Evolutionary conservation across 2,113 vertebrate genomes (phyloP), one percentile per base, ranked within the genome.

Genomic region (Sinocyclocheilus anshuiensis): DNA sequence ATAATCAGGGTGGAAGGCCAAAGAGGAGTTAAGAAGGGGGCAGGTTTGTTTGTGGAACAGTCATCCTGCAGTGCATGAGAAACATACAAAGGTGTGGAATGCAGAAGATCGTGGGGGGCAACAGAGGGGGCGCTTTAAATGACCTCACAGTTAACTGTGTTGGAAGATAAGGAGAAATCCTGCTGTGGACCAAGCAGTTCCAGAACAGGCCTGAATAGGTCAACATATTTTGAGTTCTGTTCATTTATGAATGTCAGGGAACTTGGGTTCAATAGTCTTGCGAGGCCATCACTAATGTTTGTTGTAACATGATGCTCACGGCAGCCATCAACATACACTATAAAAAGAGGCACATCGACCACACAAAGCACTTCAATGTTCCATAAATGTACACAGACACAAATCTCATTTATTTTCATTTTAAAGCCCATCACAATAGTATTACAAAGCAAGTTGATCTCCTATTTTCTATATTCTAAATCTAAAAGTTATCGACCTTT

Each of bases 41-140:
- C 22, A 11, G 79, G 61, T 29, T 74, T 84, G 82, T 84, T 74
- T 84, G 67, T 84, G 82, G 82, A 84, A 59, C 82, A 69, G 59
- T 84, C 53, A 39, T 74, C 82, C 69, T 83, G 81, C 81, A 18
- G 81, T 36, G 81, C 29, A 74, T 57, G 81, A 74, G 80, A 83
- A 42, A 67, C 22, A 45, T 80, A 80, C 79, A 81, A 57, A 83
- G 65, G 65, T 33, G 63, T 69, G 81, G 81, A 83, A 83, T 83
- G 81, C 45, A 71, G 26, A 39, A 83, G 81, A 83, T 59, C 69
- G 2, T 59, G 50, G 82, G 67, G 69, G 82, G 81, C 81, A 26
- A 50, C 48, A 55, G 65, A 48, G 69, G 33, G 50, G 48, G 67
- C n/a, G 48, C 22, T 74, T 57, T 57, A 74, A 74, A 84, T 75